Base-by-base conservation (phyloP, 2,113 vertebrate genomes). In the Tenebrosternarchus preto region DNA sequence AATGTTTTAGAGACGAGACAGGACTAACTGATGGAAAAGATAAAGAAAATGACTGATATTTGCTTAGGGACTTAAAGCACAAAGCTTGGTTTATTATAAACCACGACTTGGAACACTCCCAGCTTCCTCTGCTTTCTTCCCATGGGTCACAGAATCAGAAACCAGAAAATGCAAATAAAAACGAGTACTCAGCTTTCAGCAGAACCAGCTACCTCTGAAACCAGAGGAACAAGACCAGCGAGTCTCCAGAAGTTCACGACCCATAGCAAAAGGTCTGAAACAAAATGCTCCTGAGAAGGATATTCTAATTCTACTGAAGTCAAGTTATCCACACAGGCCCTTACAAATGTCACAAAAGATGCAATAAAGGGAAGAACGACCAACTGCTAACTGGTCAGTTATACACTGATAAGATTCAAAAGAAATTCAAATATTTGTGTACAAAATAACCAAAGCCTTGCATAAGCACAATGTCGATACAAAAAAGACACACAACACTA, bases 141-240 rank as follows among this genome's bases (percentile, higher is more conserved):
- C 20, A 64, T 33, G 71, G 27, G 24, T 71, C 6, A 33, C 70
- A 69, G 66, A 73, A 46, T 76, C 55, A 69, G 29, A 53, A 39
- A 46, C 50, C 27, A 63, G 61, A 69, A 67, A 39, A 56, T 16
- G 15, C 39, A 73, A 59, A 20, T 39, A 55, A 53, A 19, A 80
- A 73, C 8, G 43, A 73, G 57, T 22, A 27, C 55, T 84, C 63
- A 3, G 29, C 46, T 78, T 81, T 81, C 74, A 77, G 20, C n/a
- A 55, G 59, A 56, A 17, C 69, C 63, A 53, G 12, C 33, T 60
- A 36, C 19, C 73, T 25, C 33, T 64, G 24, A 76, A 80, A 82
- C 72, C 63, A 39, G 80, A 46, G 70, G 46, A 88, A 80, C 70
- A 31, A 74, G 77, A 85, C 16, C 67, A 84, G 59, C 68, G 61